Evolutionary conservation across 2,113 vertebrate genomes (phyloP).

Genomic region (Equus quagga): DNA sequence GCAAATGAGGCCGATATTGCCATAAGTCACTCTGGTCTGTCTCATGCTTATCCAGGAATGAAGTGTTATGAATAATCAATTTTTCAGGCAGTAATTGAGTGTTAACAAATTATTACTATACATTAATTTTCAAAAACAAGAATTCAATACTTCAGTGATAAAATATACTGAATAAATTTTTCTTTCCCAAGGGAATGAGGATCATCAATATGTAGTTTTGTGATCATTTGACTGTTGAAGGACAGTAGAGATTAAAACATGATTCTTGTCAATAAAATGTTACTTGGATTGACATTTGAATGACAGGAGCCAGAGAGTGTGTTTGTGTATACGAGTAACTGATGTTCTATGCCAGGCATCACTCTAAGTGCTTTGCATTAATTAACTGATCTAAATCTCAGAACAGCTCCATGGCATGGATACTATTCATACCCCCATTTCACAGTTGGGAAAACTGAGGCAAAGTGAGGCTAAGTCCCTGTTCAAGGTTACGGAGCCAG

Average conservation of each 20-base stretch:
- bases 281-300: neutral
- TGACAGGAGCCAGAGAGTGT: neutral
- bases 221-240: slow-evolving; percentile 14
- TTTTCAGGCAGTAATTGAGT: slow-evolving; percentile 33
- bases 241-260: neutral
- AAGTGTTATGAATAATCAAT: neutral
- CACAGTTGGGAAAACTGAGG: neutral
- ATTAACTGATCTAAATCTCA: neutral
- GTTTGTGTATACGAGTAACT: neutral
- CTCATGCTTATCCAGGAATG: neutral
- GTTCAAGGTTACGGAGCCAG: neutral
- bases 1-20: neutral
- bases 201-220: neutral
- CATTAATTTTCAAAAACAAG: slow-evolving; percentile 24
- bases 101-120: neutral
- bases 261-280: neutral
- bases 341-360: neutral
- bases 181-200: slow-evolving; percentile 29
- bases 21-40: neutral
- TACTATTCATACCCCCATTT: neutral
- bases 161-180: slow-evolving; percentile 13
- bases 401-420: neutral
- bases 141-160: slow-evolving; percentile 40
- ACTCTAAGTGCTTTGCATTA: neutral
- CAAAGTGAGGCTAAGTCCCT: neutral